Evolutionary conservation across 2,888 invertebrate genomes (phyloP), one percentile per base, ranked within the genome.

Genomic region (Pseudococcus jackbeardsleyi): DNA sequence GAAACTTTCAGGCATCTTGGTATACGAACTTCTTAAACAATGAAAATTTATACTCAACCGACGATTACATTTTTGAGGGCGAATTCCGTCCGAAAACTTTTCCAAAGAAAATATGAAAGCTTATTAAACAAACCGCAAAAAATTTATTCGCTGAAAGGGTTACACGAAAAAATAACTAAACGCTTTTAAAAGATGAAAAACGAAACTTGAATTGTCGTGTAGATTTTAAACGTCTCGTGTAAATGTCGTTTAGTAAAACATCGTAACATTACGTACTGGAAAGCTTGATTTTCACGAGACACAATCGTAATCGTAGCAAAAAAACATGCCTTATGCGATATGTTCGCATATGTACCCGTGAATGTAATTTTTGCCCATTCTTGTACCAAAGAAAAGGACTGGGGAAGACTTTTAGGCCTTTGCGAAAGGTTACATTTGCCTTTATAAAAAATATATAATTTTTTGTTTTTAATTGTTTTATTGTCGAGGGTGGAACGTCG

Each of bases 391-490:
- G 26, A 33, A 33, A 33, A 33, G 26, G 26, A 33, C 26, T 33
- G 26, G 26, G 26, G 26, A 50, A 50, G 11, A 46, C 2, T 8
- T 8, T 5, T 17, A 50, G 12, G 15, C 17, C 17, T 50, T 15
- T 50, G 50, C 17, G 17, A 50, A 50, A 17, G 17, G 50, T 50
- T 50, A 50, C 50, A 50, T 33, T 33, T 50, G 12, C 8, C 15
- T 15, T 15, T 12, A 50, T 50, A 64, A 64, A 64, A 64, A 64
- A 64, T 64, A 64, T 64, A 59, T 64, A 64, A 64, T 64, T 64
- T 64, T 22, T 64, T 17, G 50, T 50, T 33, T 33, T 64, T 19
- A 64, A 64, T 22, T 64, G 22, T 11, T 64, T 64, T 22, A 22
- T 64, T 22, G 64, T 64, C 11, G 22, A 7, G 22, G 22, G 22